Conservation (phyloP, 1,140 invertebrate species). For the Hylyphantes graminicola region DNA sequence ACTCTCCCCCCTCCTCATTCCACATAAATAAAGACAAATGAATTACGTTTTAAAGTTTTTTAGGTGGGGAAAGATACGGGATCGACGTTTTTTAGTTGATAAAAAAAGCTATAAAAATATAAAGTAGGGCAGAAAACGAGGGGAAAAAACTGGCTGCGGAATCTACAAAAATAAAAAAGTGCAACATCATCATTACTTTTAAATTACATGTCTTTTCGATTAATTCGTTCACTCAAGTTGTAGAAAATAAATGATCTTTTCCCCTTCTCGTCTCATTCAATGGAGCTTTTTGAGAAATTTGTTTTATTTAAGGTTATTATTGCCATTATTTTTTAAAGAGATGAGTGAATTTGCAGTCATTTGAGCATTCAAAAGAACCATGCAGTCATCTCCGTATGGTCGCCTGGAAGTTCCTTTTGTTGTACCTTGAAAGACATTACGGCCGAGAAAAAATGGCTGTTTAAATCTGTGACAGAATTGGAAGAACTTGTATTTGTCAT, state of each 20-base stretch:
- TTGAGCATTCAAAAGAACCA: constrained; percentile 29
- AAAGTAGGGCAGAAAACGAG: constrained; percentile 6
- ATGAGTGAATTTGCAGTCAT: constrained; percentile 39
- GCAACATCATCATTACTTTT: constrained; percentile 59
- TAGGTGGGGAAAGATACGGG: constrained; percentile 15
- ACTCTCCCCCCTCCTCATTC: constrained; percentile 20
- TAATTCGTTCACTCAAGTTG: constrained; percentile 54
- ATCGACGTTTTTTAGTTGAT: background rate
- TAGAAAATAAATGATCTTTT: constrained; percentile 56
- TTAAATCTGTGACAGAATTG: background rate
- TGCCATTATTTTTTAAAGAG: constrained; percentile 42
- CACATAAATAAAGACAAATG: constrained; percentile 55
- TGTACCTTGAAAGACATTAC: constrained; percentile 28
- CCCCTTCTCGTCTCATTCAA: constrained; percentile 31
- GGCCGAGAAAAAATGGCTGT: background rate
- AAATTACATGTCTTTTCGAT: constrained; percentile 58
- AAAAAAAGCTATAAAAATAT: constrained; percentile 31
- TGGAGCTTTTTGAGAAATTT: constrained; percentile 13
- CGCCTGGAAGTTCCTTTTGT: constrained; percentile 3
- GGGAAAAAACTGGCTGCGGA: background rate
- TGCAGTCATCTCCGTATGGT: constrained; percentile 24
- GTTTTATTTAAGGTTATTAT: constrained; percentile 39
- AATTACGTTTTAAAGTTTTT: constrained; percentile 44
- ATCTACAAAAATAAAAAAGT: constrained; percentile 36
- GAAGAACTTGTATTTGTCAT: background rate